These are phyloP conservation scores for Scaptomyza flava DNA, from an alignment of 2,888 invertebrate species.

Conservation along the genomic window DNA sequence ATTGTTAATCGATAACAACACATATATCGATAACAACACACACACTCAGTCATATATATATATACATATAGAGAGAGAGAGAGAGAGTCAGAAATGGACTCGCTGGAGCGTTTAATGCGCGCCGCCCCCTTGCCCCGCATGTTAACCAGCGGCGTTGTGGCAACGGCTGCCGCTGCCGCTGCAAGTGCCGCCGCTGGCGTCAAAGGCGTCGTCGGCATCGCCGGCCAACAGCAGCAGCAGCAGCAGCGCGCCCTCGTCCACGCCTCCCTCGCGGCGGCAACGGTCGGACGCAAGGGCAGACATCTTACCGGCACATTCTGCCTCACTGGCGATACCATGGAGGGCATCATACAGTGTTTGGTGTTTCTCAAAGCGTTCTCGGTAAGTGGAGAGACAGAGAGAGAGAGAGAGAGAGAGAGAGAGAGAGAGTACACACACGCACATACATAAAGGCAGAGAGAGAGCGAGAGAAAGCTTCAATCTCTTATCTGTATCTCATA, in stretches of 20 bases:
- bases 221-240: slow-evolving; percentile 53
- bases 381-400: slow-evolving; percentile 87
- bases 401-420: slow-evolving; percentile 10
- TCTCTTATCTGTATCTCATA: slow-evolving; percentile 39
- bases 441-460: too few species aligned
- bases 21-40: slow-evolving; percentile 12
- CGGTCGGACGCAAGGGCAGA: slow-evolving; percentile 90
- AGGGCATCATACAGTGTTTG: slow-evolving; percentile 96
- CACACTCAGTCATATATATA: slow-evolving; percentile 12
- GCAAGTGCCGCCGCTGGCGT: slow-evolving; percentile 79
- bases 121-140: slow-evolving; percentile 89
- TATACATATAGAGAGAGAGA: neutral
- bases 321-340: slow-evolving; percentile 96
- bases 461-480: slow-evolving; percentile 17
- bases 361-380: slow-evolving; percentile 96
- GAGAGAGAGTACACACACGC: slow-evolving; percentile 2
- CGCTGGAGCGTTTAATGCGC: slow-evolving; percentile 91
- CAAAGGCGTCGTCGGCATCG: slow-evolving; percentile 50
- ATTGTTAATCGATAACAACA: slow-evolving; percentile 20
- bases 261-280: slow-evolving; percentile 89
- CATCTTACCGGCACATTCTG: slow-evolving; percentile 95
- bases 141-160: slow-evolving; percentile 85
- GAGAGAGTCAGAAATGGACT: slow-evolving; percentile 87
- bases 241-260: slow-evolving; percentile 90
- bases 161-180: slow-evolving; percentile 73